A percentile compares a stretch with the other conserved stretches of the same genome.
Conservation (phyloP, 2,113 vertebrate species). For the Neotoma lepida region DNA sequence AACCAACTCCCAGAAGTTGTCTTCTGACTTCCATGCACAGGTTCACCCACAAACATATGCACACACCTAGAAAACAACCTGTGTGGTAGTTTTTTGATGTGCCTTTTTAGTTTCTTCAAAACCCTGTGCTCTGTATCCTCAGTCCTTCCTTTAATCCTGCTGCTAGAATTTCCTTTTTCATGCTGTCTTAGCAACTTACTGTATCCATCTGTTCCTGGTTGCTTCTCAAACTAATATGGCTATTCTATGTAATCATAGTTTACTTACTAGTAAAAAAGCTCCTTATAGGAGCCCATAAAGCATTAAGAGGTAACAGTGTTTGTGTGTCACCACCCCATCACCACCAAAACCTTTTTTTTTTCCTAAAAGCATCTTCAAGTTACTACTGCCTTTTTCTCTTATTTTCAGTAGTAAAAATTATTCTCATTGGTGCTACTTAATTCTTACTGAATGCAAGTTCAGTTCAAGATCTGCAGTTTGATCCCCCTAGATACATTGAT, state of each 20-base stretch:
- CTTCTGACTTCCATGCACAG: neutral
- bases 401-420: neutral
- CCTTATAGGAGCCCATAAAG: constrained; percentile 21
- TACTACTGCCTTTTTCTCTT: constrained; percentile 10
- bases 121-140: neutral
- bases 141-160: neutral
- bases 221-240: constrained; percentile 21
- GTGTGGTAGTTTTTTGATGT: neutral
- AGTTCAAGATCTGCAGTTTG: neutral
- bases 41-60: neutral
- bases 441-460: neutral
- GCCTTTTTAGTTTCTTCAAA: constrained; percentile 1
- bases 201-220: neutral
- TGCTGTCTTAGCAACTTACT: neutral
- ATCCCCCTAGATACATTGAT: neutral
- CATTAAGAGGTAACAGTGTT: neutral
- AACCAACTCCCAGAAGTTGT: neutral
- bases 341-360: neutral
- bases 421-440: neutral
- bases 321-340: neutral
- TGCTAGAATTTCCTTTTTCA: constrained; percentile 29
- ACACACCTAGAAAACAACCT: neutral
- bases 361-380: neutral
- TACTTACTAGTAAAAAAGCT: constrained; percentile 17
- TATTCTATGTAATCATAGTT: constrained; percentile 22